A percentile compares a stretch with the other conserved stretches of the same genome.
Evolutionary conservation across 1,140 invertebrate species (phyloP).

Genomic region (Drosophila pectinifera): DNA sequence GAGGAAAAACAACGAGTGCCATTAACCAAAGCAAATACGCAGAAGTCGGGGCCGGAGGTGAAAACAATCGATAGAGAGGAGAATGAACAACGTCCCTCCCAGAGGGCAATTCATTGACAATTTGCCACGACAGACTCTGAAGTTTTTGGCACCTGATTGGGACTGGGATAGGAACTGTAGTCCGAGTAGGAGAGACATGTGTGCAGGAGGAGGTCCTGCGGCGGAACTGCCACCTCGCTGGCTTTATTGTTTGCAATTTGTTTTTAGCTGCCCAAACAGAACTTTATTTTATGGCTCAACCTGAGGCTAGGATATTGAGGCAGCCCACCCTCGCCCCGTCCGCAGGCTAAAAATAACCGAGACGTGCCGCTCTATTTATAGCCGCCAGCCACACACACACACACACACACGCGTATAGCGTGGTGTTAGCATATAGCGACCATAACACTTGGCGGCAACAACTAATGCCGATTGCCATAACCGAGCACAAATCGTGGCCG

Average conservation of each 20-base stretch:
- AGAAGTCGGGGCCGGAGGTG: conserved; percentile 32
- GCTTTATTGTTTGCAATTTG: conserved; percentile 81
- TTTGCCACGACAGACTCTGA: conserved; percentile 37
- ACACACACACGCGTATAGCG: background rate
- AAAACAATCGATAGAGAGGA: conserved; percentile 59
- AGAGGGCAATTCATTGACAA: conserved; percentile 69
- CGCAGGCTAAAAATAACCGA: conserved; percentile 61
- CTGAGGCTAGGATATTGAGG: conserved; percentile 19
- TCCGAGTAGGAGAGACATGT: conserved; percentile 23
- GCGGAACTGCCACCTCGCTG: conserved; percentile 13
- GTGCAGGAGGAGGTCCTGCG: conserved; percentile 36
- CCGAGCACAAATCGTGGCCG: conserved; percentile 38
- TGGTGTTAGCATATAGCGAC: conserved; percentile 9
- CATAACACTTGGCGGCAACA: conserved; percentile 33
- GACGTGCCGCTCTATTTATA: conserved; percentile 76
- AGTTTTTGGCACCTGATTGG: conserved; percentile 59
- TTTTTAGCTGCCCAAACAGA: conserved; percentile 75
- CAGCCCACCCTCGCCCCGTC: conserved; percentile 27
- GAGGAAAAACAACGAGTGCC: conserved; percentile 28
- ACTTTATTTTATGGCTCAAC: conserved; percentile 67
- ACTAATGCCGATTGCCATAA: conserved; percentile 52
- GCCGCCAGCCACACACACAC: conserved; percentile 36
- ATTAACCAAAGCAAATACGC: conserved; percentile 47
- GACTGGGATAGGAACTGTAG: background rate
- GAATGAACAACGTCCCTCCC: conserved; percentile 18